Percentiles rank a stretch among this genome's conserved stretches.
These are phyloP conservation scores for Plutomurus gul DNA, from an alignment of 1,140 invertebrate species.

Conservation along the genomic window DNA sequence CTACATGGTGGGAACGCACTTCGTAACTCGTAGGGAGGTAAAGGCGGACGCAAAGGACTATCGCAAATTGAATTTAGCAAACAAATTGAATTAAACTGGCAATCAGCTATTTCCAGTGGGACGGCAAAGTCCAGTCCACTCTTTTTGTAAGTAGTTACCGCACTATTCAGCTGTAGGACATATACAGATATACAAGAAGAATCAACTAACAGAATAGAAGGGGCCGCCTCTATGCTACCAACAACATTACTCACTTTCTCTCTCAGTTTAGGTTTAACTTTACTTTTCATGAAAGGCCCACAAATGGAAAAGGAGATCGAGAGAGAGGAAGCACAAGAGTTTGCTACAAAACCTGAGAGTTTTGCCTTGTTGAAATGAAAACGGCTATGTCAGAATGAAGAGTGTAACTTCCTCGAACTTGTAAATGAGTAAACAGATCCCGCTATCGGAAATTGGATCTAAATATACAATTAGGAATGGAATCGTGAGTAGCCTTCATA, in stretches of 20 bases:
- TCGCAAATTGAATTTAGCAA: neutral
- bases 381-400: neutral
- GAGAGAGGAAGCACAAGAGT: too few species aligned
- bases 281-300: too few species aligned
- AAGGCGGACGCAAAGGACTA: neutral
- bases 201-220: too few species aligned
- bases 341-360: too few species aligned
- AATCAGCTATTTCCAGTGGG: neutral
- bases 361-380: neutral
- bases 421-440: constrained; percentile 22
- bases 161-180: neutral
- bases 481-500: constrained; percentile 8
- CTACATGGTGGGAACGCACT: too few species aligned
- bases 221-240: too few species aligned
- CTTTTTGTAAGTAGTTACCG: neutral
- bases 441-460: constrained; percentile 26
- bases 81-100: constrained; percentile 11
- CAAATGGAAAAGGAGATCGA: too few species aligned
- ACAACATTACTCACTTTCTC: too few species aligned
- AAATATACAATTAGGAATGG: constrained; percentile 15
- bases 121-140: neutral
- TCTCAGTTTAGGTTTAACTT: too few species aligned
- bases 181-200: too few species aligned
- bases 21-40: too few species aligned
- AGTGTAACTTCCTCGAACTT: constrained; percentile 12